Conservation (phyloP, 2,797 vertebrate species). For the Chromobotia macracanthus region DNA sequence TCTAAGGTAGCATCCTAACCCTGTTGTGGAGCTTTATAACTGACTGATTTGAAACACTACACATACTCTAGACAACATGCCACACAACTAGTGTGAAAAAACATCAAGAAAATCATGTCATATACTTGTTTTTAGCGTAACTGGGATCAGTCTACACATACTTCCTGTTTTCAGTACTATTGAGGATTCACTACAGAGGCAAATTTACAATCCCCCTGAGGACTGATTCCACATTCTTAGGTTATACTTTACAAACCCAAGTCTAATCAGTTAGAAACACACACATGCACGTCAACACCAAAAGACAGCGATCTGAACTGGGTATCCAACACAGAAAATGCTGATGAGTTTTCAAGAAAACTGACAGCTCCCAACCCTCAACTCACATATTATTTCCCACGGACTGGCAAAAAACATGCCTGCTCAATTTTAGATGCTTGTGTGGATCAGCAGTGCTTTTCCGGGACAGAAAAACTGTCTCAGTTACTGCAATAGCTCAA, state of each 20-base stretch:
- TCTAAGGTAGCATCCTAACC: too few relatives aligned
- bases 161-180: constrained; percentile 7
- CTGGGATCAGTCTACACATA: constrained; percentile 1
- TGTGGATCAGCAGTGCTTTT: constrained; percentile 33
- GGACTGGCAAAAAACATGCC: constrained; percentile 16
- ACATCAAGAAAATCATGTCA: not conserved
- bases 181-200: not conserved
- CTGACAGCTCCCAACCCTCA: constrained; percentile 30
- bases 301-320: constrained; percentile 11
- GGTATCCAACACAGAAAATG: constrained; percentile 9
- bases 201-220: not conserved
- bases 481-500: constrained; percentile 24
- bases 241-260: constrained; percentile 16
- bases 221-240: not conserved
- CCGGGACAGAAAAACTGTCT: constrained; percentile 3
- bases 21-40: too few relatives aligned
- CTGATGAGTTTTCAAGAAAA: constrained; percentile 25
- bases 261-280: constrained; percentile 35
- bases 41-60: not conserved
- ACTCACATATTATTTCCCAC: constrained; percentile 40
- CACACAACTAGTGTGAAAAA: not conserved
- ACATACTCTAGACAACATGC: too few relatives aligned
- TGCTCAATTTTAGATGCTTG: constrained; percentile 32
- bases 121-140: not conserved
- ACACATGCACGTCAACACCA: constrained; percentile 9